Percentiles rank a stretch among this genome's conserved stretches.
phyloP scores from a whole-genome alignment of 2,797 vertebrate species.

The Phrynocephalus vlangalii region DNA sequence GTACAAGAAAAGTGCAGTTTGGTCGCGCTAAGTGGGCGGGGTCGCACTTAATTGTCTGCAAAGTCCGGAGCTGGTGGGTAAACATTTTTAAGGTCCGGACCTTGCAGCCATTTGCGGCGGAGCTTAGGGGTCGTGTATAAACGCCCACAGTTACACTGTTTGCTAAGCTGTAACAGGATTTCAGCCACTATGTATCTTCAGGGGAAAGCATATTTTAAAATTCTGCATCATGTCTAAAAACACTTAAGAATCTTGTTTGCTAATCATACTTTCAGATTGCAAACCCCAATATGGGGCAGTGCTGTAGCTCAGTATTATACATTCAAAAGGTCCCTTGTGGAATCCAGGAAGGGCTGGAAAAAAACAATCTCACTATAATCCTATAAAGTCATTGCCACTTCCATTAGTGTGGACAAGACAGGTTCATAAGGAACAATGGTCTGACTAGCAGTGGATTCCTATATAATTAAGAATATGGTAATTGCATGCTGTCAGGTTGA shows the following conservation, averaged over 20 bases:
- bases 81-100: too few species aligned
- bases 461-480: neutral
- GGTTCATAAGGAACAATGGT: neutral
- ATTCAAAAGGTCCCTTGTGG: neutral
- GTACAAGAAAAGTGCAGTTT: too few species aligned
- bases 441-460: neutral
- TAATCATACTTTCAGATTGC: neutral
- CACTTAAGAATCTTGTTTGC: neutral
- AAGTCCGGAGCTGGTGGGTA: too few species aligned
- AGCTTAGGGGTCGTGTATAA: too few species aligned
- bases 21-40: too few species aligned
- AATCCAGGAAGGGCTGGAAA: neutral
- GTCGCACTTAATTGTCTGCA: too few species aligned
- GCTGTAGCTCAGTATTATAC: neutral
- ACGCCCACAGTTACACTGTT: too few species aligned
- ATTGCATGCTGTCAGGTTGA: too few species aligned
- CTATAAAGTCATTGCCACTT: neutral
- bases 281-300: neutral
- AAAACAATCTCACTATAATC: neutral
- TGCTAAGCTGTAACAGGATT: too few species aligned
- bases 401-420: neutral
- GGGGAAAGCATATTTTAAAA: neutral
- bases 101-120: too few species aligned
- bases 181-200: neutral
- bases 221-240: neutral